Evolutionary conservation across 2,888 invertebrate genomes (phyloP).

Genomic region (Parnassius glacialis): DNA sequence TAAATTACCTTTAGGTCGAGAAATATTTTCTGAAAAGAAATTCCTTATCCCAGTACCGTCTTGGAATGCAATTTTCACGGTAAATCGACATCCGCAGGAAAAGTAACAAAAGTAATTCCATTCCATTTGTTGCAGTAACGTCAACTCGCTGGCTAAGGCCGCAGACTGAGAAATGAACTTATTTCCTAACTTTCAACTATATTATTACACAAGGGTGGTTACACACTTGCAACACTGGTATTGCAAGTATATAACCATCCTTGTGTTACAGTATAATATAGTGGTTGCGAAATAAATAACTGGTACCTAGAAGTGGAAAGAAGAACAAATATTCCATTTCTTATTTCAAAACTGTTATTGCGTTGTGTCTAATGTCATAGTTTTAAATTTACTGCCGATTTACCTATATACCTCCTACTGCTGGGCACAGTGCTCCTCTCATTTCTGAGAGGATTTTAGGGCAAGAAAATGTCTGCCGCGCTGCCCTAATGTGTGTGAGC

Average conservation of each 20-base stretch:
- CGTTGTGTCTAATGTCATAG: too few relatives aligned
- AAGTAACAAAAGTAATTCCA: constrained; percentile 69
- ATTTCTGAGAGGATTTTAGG: too few relatives aligned
- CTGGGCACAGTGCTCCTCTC: too few relatives aligned
- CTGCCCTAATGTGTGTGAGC: too few relatives aligned
- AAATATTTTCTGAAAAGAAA: constrained; percentile 46
- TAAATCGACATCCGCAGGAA: constrained; percentile 40
- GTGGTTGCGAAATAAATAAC: constrained; percentile 52
- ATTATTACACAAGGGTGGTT: not conserved
- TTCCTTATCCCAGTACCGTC: constrained; percentile 60
- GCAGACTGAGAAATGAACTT: constrained; percentile 29
- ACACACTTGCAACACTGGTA: not conserved
- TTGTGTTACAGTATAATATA: constrained; percentile 25
- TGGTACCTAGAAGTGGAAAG: constrained; percentile 55
- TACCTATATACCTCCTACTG: too few relatives aligned
- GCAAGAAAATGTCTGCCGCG: too few relatives aligned
- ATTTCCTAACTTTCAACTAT: constrained; percentile 26
- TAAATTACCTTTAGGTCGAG: constrained; percentile 44
- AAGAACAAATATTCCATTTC: not conserved
- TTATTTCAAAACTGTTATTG: too few relatives aligned
- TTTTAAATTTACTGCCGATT: too few relatives aligned
- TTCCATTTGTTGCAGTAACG: constrained; percentile 51
- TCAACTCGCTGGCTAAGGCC: constrained; percentile 25
- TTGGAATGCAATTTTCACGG: constrained; percentile 64
- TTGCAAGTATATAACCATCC: constrained; percentile 22